Percentiles rank a stretch among this genome's conserved stretches.
These are phyloP conservation scores for Umimayanthus chanpuru DNA, from an alignment of 92 coral and sea anemone species.

Conservation along the genomic window DNA sequence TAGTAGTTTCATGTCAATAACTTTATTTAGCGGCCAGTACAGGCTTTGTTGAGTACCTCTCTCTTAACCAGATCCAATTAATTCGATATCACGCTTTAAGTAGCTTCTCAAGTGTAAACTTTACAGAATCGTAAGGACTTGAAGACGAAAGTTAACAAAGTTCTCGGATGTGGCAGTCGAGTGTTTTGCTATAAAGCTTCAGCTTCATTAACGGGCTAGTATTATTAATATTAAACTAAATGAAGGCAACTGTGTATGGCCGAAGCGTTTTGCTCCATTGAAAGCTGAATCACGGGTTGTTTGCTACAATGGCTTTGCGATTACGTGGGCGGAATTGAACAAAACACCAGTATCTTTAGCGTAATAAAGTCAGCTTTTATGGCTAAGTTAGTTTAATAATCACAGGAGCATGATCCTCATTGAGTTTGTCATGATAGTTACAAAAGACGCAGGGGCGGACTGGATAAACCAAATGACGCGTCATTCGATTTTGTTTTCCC, in stretches of 20 bases:
- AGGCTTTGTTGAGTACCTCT: not conserved
- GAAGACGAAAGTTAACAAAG: not conserved
- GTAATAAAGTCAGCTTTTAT: not conserved
- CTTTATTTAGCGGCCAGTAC: not conserved
- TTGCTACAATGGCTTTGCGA: not conserved
- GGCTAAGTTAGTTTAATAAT: not conserved
- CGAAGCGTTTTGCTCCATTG: not conserved
- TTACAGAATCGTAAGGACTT: not conserved
- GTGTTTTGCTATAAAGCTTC: not conserved
- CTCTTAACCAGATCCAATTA: slow-evolving; percentile 12
- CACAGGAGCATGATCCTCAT: not conserved
- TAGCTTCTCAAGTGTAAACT: not conserved
- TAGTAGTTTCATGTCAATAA: not conserved
- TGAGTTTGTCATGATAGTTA: not conserved
- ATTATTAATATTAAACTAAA: not conserved
- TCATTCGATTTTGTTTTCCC: not conserved
- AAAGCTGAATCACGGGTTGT: not conserved
- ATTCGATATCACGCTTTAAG: slow-evolving; percentile 10
- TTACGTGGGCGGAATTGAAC: slow-evolving; percentile 4
- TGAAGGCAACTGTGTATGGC: not conserved
- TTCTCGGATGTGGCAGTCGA: not conserved
- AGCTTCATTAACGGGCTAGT: not conserved
- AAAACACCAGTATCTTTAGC: not conserved
- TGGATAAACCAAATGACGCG: no score
- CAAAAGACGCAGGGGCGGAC: not conserved